Conservation (phyloP, 1,140 invertebrate species). For the Ridgeia piscesae region DNA sequence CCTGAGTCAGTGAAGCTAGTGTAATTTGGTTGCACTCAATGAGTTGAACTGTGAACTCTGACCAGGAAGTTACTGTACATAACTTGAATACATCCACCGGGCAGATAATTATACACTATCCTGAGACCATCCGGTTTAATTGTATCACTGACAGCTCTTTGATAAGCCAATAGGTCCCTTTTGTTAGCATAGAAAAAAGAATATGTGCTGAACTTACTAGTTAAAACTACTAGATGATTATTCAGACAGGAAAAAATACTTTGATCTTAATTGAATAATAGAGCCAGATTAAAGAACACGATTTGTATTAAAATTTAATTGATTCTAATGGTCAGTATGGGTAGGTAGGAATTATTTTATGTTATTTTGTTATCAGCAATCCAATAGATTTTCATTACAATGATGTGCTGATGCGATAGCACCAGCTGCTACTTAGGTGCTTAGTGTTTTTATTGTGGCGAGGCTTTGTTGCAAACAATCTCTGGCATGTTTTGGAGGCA, state of each 20-base stretch:
- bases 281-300: neutral
- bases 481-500: neutral
- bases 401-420: neutral
- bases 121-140: neutral
- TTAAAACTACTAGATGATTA: neutral
- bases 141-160: neutral
- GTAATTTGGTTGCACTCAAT: neutral
- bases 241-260: neutral
- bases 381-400: neutral
- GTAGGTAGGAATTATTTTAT: neutral
- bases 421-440: neutral
- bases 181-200: neutral
- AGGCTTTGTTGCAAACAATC: neutral
- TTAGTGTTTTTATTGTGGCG: neutral
- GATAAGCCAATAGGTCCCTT: neutral
- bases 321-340: neutral
- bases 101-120: too few relatives aligned
- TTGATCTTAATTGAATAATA: neutral
- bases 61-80: neutral
- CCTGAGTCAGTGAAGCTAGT: neutral
- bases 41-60: neutral
- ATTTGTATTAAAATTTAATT: neutral
- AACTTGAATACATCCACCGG: too few relatives aligned
- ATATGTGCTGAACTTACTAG: neutral
- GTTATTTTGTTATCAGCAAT: neutral